phyloP scores from a whole-genome alignment of 2,113 vertebrate genomes.

The Pitta sordida region DNA sequence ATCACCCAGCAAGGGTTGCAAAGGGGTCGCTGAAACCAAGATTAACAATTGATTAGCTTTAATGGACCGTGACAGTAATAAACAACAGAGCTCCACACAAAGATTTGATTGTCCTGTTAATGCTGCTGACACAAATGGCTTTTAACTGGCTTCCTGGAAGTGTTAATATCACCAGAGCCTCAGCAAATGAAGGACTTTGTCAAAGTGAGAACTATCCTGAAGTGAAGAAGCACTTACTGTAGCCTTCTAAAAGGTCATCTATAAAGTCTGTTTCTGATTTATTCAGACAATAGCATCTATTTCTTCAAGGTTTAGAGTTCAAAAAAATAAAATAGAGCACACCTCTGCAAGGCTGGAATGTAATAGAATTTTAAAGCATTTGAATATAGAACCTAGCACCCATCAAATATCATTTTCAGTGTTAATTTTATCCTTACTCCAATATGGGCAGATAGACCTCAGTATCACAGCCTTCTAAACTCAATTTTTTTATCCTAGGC shows the following conservation, averaged over 20 bases:
- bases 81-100: constrained; percentile 68
- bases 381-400: neutral
- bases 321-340: neutral
- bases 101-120: constrained; percentile 71
- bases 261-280: neutral
- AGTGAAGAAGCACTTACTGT: neutral
- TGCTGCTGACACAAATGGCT: constrained; percentile 59
- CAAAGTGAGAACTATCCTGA: neutral
- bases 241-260: neutral
- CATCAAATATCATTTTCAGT: neutral
- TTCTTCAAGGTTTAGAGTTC: neutral
- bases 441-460: neutral
- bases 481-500: neutral
- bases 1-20: constrained; percentile 66
- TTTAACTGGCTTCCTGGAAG: constrained; percentile 54
- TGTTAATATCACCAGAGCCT: constrained; percentile 5
- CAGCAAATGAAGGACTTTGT: neutral
- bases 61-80: constrained; percentile 76
- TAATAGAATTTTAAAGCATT: neutral
- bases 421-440: neutral
- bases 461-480: neutral
- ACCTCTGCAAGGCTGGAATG: neutral
- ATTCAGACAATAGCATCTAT: neutral
- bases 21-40: constrained; percentile 69
- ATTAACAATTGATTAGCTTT: constrained; percentile 86